Conservation (phyloP, 2,113 vertebrate species). For the Calyptommatus sinebrachiatus region DNA sequence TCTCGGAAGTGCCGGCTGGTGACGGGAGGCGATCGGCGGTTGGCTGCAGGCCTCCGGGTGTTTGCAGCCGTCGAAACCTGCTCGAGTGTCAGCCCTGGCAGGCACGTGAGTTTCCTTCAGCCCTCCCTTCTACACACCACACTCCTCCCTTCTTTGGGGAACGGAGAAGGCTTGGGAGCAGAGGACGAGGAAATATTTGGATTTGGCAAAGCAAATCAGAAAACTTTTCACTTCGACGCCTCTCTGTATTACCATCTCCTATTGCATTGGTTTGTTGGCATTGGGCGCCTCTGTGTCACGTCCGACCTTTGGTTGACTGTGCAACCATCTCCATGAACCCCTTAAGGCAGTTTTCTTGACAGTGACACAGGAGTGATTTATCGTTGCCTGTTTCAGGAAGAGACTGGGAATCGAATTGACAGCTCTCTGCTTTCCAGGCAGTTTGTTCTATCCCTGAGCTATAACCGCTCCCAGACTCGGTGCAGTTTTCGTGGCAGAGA, state of each 20-base stretch:
- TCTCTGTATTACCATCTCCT: constrained; percentile 26
- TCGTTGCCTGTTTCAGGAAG: too few species aligned
- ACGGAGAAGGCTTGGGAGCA: constrained; percentile 39
- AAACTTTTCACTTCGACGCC: background rate
- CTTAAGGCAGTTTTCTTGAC: too few species aligned
- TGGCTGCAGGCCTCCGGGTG: background rate
- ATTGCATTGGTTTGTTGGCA: background rate
- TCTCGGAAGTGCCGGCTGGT: background rate
- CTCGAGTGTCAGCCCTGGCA: too few species aligned
- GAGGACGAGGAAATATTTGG: constrained; percentile 12
- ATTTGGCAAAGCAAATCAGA: constrained; percentile 19
- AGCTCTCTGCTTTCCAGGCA: too few species aligned
- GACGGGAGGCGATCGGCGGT: background rate
- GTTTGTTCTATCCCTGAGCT: too few species aligned
- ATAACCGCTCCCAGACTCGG: too few species aligned
- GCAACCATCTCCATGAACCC: too few species aligned
- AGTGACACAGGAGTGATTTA: too few species aligned
- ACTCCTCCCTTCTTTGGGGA: constrained; percentile 26
- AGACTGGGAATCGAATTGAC: too few species aligned
- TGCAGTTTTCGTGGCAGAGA: too few species aligned
- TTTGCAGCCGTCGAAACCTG: background rate
- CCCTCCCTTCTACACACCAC: background rate
- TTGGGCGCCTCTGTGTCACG: background rate
- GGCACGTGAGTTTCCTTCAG: background rate
- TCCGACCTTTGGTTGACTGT: background rate